phyloP scores from a whole-genome alignment of 1,140 invertebrate genomes.

The Pseudomyrmex flavicornis region DNA sequence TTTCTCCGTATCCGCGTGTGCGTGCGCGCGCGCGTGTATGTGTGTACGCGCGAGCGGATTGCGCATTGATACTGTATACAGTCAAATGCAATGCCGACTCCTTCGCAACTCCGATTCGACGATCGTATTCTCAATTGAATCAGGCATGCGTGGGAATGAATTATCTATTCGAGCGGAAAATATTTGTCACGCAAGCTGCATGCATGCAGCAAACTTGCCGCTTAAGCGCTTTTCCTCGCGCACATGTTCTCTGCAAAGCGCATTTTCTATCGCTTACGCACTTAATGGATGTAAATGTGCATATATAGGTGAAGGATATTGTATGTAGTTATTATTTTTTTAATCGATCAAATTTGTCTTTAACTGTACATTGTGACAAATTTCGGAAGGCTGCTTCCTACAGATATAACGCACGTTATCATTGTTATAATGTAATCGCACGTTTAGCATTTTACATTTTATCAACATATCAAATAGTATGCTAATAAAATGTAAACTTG shows the following conservation, averaged over 20 bases:
- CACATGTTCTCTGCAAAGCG: neutral
- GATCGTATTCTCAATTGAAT: slow-evolving; percentile 55
- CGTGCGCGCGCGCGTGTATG: neutral
- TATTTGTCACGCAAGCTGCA: slow-evolving; percentile 33
- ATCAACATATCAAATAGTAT: no score
- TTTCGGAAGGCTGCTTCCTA: neutral
- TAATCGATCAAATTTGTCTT: neutral
- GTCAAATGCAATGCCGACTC: slow-evolving; percentile 28
- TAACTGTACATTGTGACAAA: neutral
- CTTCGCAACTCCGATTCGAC: slow-evolving; percentile 23
- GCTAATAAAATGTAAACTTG: no score
- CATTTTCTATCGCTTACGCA: neutral
- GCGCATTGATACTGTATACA: slow-evolving; percentile 21
- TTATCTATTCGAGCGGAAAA: slow-evolving; percentile 47
- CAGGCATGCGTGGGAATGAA: slow-evolving; percentile 50
- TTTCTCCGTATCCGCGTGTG: slow-evolving; percentile 11
- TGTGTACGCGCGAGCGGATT: neutral
- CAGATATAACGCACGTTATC: no score
- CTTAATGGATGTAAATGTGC: neutral
- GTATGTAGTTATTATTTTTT: neutral
- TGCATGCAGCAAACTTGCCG: neutral
- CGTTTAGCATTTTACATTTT: no score
- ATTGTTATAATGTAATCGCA: no score
- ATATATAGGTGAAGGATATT: neutral
- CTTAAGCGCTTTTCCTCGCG: neutral